Evolutionary conservation across 1,140 invertebrate species (phyloP).

Genomic region (Trypoxylus dichotomus): DNA sequence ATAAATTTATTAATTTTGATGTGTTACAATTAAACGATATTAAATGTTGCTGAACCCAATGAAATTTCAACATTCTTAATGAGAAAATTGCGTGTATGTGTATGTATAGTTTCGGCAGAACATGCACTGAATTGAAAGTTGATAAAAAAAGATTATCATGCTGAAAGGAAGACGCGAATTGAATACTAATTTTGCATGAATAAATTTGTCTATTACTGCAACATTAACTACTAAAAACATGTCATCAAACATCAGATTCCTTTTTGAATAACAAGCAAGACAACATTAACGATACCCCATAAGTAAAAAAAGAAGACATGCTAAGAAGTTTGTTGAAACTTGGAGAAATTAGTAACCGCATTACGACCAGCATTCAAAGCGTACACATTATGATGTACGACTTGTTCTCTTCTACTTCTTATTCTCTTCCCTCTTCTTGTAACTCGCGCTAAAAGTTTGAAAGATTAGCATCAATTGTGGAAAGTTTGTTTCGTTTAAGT

Average conservation of each 20-base stretch:
- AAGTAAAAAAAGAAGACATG: not conserved
- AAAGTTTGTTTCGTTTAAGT: constrained; percentile 9
- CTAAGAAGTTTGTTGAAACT: not conserved
- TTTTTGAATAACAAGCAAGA: too few species aligned
- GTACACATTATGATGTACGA: constrained; percentile 17
- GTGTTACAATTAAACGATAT: not conserved
- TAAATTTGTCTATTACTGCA: too few species aligned
- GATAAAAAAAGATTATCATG: too few species aligned
- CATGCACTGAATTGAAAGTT: too few species aligned
- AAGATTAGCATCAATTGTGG: constrained; percentile 7
- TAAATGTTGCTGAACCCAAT: not conserved
- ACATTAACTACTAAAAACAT: too few species aligned
- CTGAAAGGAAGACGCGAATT: too few species aligned
- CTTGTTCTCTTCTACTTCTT: constrained; percentile 6
- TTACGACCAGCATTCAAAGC: not conserved
- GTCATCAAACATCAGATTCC: too few species aligned
- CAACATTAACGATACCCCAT: too few species aligned
- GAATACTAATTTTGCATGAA: too few species aligned
- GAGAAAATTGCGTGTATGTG: not conserved
- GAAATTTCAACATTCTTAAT: not conserved
- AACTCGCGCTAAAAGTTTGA: not conserved
- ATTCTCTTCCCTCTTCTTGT: not conserved
- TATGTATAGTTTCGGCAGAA: too few species aligned
- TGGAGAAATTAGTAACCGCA: not conserved
- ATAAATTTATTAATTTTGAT: constrained; percentile 1